A percentile compares a stretch with the other conserved stretches of the same genome.
Evolutionary conservation across 2,888 invertebrate genomes (phyloP).

Genomic region (Netelia melanura): DNA sequence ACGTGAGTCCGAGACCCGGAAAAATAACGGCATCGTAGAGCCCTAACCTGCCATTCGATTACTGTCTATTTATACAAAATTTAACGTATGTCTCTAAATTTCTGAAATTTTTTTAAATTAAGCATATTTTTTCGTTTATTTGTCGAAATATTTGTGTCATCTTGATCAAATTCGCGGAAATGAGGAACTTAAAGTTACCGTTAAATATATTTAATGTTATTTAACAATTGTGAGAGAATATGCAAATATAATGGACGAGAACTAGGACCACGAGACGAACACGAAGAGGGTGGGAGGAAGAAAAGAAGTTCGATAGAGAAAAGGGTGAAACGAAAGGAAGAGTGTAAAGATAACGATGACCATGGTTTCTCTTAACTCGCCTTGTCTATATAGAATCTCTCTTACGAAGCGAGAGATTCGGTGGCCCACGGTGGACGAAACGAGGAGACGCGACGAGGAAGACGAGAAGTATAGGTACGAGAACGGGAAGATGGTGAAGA

Average conservation of each 20-base stretch:
- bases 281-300: slow-evolving; percentile 37
- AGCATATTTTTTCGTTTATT: background rate
- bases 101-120: background rate
- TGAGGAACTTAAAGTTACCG: too few relatives aligned
- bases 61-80: background rate
- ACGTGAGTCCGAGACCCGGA: slow-evolving; percentile 33
- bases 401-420: slow-evolving; percentile 34
- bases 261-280: slow-evolving; percentile 28
- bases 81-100: slow-evolving; percentile 25
- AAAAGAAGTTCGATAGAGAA: slow-evolving; percentile 29
- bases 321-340: slow-evolving; percentile 47
- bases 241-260: too few relatives aligned
- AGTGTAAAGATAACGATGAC: slow-evolving; percentile 67
- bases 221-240: too few relatives aligned
- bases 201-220: too few relatives aligned
- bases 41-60: slow-evolving; percentile 28
- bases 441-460: slow-evolving; percentile 38
- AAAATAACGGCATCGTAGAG: slow-evolving; percentile 50
- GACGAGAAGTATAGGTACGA: slow-evolving; percentile 23
- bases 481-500: slow-evolving; percentile 43
- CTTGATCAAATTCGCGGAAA: background rate
- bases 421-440: slow-evolving; percentile 31
- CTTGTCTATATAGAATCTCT: slow-evolving; percentile 13
- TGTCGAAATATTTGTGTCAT: slow-evolving; percentile 1
- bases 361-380: slow-evolving; percentile 50